Conservation (phyloP, 92 coral and sea anemone genomes). For the Parazoanthus darwini region DNA sequence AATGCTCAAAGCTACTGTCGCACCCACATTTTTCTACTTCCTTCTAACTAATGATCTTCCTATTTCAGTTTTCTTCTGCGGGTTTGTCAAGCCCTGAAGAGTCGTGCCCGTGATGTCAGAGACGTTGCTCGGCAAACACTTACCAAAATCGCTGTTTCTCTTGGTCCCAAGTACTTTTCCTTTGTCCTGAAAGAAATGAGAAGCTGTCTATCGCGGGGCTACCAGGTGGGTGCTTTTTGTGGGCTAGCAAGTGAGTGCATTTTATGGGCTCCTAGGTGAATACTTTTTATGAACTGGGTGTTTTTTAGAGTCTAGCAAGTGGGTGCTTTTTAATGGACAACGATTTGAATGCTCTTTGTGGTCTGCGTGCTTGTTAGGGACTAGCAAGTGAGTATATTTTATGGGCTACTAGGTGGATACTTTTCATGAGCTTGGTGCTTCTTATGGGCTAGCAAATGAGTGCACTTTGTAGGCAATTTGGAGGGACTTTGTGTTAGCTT, state of each 20-base stretch:
- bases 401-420: too few relatives aligned
- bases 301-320: neutral
- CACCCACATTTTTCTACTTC: neutral
- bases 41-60: neutral
- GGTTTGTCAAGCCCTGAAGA: constrained; percentile 81
- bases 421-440: neutral
- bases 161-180: constrained; percentile 88
- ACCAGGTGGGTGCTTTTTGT: constrained; percentile 49
- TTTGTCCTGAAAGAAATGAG: constrained; percentile 85
- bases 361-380: too few relatives aligned
- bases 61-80: constrained; percentile 80
- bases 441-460: neutral
- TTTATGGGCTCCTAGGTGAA: constrained; percentile 67
- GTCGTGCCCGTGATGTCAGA: constrained; percentile 95
- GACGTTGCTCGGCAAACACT: constrained; percentile 92
- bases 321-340: constrained; percentile 51
- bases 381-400: too few relatives aligned
- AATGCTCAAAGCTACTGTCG: neutral
- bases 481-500: too few relatives aligned
- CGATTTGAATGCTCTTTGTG: constrained; percentile 30
- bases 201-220: constrained; percentile 76
- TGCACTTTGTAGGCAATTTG: neutral
- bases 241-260: neutral
- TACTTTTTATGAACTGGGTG: too few relatives aligned
- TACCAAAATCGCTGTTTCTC: constrained; percentile 81